Evolutionary conservation across 1,140 invertebrate species (phyloP).

Genomic region (Mizuhopecten yessoensis): DNA sequence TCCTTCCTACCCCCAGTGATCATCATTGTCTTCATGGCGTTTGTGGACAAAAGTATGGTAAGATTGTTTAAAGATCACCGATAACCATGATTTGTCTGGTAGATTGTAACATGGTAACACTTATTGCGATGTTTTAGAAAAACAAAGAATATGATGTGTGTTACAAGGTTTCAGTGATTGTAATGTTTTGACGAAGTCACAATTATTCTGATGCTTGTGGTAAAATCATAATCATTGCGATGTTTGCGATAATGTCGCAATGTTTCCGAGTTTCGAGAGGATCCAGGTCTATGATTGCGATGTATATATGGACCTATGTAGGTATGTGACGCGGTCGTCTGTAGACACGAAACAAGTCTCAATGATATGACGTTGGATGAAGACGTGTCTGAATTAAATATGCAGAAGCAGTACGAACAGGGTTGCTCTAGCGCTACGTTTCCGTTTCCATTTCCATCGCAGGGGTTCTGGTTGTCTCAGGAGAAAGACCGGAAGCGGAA

Average conservation of each 20-base stretch:
- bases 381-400: too few species aligned
- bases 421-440: too few species aligned
- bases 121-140: neutral
- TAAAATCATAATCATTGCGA: neutral
- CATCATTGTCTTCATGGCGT: neutral
- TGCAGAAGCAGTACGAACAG: too few species aligned
- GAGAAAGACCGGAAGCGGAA: conserved; percentile 7
- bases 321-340: too few species aligned
- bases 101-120: neutral
- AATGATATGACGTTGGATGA: too few species aligned
- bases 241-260: neutral
- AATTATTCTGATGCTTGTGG: neutral
- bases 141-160: neutral
- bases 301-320: too few species aligned
- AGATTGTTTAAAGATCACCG: neutral
- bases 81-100: neutral
- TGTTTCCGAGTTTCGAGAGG: too few species aligned
- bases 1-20: neutral
- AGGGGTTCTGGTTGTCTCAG: neutral
- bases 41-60: conserved; percentile 6
- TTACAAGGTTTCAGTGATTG: neutral
- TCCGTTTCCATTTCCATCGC: too few species aligned
- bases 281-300: too few species aligned
- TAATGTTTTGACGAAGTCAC: neutral
- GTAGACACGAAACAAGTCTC: too few species aligned